These are phyloP conservation scores for Tangara arthus DNA, from an alignment of 2,797 vertebrate genomes.

Conservation along the genomic window DNA sequence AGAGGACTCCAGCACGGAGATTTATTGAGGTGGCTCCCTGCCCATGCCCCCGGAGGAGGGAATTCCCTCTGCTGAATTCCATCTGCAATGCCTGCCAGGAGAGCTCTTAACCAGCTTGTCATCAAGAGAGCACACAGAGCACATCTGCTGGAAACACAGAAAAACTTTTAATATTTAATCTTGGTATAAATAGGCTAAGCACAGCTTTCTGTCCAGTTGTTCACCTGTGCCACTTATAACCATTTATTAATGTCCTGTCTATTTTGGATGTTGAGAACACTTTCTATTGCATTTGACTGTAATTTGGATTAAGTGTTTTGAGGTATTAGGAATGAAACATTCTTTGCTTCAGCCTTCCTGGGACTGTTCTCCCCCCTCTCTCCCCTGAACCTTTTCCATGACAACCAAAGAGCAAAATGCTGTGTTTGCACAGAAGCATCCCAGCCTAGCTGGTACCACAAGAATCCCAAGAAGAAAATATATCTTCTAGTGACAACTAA, in stretches of 20 bases:
- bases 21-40: neutral
- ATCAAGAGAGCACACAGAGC: neutral
- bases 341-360: neutral
- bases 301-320: neutral
- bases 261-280: neutral
- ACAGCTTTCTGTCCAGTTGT: neutral
- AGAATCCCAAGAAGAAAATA: neutral
- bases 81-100: neutral
- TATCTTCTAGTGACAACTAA: neutral
- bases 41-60: neutral
- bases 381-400: neutral
- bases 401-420: neutral
- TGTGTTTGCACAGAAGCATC: neutral
- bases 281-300: neutral
- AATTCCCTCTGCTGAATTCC: neutral
- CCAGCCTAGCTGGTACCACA: neutral
- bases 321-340: neutral
- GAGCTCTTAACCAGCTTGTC: neutral
- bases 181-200: neutral
- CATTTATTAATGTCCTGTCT: neutral
- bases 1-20: neutral
- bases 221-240: neutral
- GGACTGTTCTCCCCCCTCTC: neutral
- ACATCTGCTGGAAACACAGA: neutral
- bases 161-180: neutral